Evolutionary conservation across 2,797 vertebrate species (phyloP).

Genomic region (Oceanodroma leucorhoa): DNA sequence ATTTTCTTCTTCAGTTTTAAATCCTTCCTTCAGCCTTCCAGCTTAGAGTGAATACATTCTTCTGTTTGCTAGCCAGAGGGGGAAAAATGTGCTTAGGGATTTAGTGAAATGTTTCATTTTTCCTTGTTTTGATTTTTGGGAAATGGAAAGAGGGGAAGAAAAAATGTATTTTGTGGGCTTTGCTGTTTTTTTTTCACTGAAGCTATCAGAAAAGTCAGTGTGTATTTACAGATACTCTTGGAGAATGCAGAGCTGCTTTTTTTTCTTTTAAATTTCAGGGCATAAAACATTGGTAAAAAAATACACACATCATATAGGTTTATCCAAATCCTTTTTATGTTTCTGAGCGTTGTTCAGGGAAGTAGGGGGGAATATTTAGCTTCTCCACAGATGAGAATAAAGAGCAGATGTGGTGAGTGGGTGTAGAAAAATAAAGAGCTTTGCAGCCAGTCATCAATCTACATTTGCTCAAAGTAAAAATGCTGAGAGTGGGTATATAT

Average conservation of each 20-base stretch:
- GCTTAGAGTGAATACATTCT: not conserved
- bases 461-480: constrained; percentile 25
- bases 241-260: not conserved
- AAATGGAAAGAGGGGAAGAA: not conserved
- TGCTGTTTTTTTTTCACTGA: not conserved
- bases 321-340: not conserved
- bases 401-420: constrained; percentile 30
- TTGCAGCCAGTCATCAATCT: not conserved
- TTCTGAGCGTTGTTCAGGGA: not conserved
- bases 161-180: not conserved
- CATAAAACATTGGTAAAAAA: not conserved
- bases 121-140: not conserved
- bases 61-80: not conserved
- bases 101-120: not conserved
- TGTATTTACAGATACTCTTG: not conserved
- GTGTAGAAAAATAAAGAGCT: not conserved
- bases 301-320: not conserved
- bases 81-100: not conserved
- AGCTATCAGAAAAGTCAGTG: not conserved
- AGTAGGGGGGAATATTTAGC: not conserved
- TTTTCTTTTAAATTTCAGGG: not conserved
- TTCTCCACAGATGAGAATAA: constrained; percentile 1
- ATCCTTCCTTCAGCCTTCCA: not conserved
- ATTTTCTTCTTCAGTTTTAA: not conserved
- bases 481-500: not conserved